Conservation (phyloP, 30 jellyfish, hydroid and myxozoan genomes). For the Rhopilema esculentum region DNA sequence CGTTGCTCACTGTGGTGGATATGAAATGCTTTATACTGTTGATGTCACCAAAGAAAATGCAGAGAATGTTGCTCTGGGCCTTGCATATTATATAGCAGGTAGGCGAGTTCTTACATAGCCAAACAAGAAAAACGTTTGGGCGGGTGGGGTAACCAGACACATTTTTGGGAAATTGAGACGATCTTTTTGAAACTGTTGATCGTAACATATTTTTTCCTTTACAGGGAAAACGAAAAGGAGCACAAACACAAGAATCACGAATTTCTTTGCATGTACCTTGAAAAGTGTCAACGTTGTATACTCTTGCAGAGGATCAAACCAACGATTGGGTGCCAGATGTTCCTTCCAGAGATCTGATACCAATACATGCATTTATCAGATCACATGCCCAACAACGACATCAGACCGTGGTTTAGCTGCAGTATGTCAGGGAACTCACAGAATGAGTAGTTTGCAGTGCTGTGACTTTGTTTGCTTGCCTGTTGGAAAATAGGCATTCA, state of each 20-base stretch:
- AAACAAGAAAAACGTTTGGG: too few species aligned
- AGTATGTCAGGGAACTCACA: slow-evolving; percentile 15
- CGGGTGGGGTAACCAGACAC: too few species aligned
- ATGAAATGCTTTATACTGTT: slow-evolving; percentile 8
- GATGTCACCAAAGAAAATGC: slow-evolving; percentile 16
- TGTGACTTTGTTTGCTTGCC: slow-evolving; percentile 21
- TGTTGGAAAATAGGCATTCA: not conserved
- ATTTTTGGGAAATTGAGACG: not conserved
- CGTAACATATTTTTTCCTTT: too few species aligned
- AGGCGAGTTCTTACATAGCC: too few species aligned
- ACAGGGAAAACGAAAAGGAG: not conserved
- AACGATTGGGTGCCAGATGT: slow-evolving; percentile 22
- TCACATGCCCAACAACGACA: not conserved
- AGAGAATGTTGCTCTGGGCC: slow-evolving; percentile 2
- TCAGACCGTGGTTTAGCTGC: not conserved
- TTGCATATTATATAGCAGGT: not conserved
- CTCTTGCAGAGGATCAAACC: not conserved
- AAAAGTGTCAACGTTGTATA: not conserved
- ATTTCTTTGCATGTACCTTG: slow-evolving; percentile 9
- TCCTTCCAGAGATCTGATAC: not conserved
- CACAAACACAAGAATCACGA: not conserved
- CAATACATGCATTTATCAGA: slow-evolving; percentile 19
- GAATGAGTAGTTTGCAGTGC: slow-evolving; percentile 10
- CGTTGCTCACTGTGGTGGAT: slow-evolving; percentile 28
- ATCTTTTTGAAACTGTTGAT: too few species aligned